These are phyloP conservation scores for Brienomyrus brachyistius DNA, from an alignment of 2,113 vertebrate species.

Conservation along the genomic window DNA sequence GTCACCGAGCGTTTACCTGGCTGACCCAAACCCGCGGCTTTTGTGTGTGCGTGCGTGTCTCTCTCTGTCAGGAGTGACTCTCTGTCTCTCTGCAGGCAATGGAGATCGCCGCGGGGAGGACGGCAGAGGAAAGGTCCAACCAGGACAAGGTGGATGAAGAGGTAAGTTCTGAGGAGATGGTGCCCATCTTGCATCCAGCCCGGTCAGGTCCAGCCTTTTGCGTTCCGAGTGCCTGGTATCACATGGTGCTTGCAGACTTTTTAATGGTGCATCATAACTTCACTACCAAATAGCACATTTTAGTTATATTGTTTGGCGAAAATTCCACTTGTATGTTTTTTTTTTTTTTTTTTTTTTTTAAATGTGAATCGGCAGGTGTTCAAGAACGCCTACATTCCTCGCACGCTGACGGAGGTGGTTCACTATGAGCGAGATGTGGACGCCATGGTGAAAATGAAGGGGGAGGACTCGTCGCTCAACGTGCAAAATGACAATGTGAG, in stretches of 20 bases:
- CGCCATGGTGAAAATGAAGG: slow-evolving; percentile 64
- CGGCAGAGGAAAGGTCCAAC: slow-evolving; percentile 75
- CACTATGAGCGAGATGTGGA: slow-evolving; percentile 88
- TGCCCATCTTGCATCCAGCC: background rate
- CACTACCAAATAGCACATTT: background rate
- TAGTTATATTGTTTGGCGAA: background rate
- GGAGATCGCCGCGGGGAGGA: slow-evolving; percentile 74
- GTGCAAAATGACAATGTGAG: slow-evolving; percentile 74
- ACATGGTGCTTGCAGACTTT: background rate
- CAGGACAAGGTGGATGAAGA: slow-evolving; percentile 92
- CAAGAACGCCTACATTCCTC: slow-evolving; percentile 87
- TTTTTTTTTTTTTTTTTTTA: background rate
- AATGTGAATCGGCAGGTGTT: slow-evolving; percentile 69
- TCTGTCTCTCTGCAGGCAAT: slow-evolving; percentile 67
- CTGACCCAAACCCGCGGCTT: background rate
- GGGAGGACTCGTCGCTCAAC: slow-evolving; percentile 45
- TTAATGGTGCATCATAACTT: background rate
- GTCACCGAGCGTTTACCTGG: background rate
- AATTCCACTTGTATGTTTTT: background rate
- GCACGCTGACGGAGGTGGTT: slow-evolving; percentile 85
- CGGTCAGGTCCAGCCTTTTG: background rate
- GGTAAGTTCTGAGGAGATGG: slow-evolving; percentile 46
- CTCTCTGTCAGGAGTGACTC: background rate
- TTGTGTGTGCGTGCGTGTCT: background rate
- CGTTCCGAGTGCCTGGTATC: background rate